Percentiles rank a stretch among this genome's conserved stretches.
Conservation (phyloP, 2,113 vertebrate genomes). For the Xenopus borealis region DNA sequence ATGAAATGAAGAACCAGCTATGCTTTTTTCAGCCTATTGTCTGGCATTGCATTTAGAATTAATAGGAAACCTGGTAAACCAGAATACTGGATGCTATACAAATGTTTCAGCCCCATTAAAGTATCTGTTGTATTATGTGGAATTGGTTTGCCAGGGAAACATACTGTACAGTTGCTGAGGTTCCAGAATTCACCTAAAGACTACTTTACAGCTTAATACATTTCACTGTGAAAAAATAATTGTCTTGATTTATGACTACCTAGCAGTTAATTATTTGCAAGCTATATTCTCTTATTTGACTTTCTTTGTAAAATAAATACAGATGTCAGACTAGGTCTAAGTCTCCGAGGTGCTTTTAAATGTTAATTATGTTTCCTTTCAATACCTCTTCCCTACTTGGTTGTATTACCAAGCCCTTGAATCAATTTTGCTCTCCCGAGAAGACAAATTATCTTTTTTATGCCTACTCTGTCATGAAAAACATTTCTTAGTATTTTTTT, state of each 20-base stretch:
- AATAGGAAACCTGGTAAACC: no score
- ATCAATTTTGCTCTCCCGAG: slow-evolving; percentile 6
- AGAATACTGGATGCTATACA: no score
- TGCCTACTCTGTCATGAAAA: slow-evolving; percentile 12
- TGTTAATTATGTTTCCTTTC: slow-evolving; percentile 44
- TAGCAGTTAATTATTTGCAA: slow-evolving; percentile 41
- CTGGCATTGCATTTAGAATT: no score
- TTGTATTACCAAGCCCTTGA: slow-evolving; percentile 32
- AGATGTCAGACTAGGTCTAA: slow-evolving; percentile 25
- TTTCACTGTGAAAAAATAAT: slow-evolving; percentile 37
- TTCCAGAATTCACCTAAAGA: slow-evolving; percentile 1
- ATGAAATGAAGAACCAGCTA: no score
- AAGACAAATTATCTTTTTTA: slow-evolving; percentile 31
- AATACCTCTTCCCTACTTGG: slow-evolving; percentile 35
- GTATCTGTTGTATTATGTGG: no score
- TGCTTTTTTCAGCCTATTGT: no score
- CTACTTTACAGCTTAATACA: slow-evolving; percentile 2
- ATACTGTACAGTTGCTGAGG: neutral
- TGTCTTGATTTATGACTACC: slow-evolving; percentile 41
- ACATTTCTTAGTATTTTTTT: slow-evolving; percentile 1
- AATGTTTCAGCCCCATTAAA: no score
- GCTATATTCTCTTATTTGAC: slow-evolving; percentile 33
- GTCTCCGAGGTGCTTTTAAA: slow-evolving; percentile 41
- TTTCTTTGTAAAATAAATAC: slow-evolving; percentile 45
- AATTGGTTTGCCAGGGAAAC: no score